Evolutionary conservation across 2,888 invertebrate species (phyloP).

Genomic region (Thymelicus lineola): DNA sequence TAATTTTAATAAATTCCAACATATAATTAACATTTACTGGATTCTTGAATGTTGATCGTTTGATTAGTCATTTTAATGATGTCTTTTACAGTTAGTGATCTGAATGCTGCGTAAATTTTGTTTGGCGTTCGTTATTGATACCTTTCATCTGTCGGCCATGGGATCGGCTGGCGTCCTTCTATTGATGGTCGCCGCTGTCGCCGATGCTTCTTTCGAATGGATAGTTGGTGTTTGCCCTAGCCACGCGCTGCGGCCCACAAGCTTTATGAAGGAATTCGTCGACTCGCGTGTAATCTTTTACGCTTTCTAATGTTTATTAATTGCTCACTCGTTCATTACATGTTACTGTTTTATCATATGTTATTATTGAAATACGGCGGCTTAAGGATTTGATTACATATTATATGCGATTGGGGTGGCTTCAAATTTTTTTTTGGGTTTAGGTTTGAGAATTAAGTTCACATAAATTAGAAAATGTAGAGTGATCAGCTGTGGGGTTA

Average conservation of each 20-base stretch:
- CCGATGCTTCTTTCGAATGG: too few species aligned
- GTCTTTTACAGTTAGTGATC: constrained; percentile 75
- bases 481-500: too few species aligned
- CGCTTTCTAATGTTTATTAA: constrained; percentile 80
- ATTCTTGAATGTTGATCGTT: constrained; percentile 76
- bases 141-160: constrained; percentile 60
- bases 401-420: neutral
- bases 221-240: too few species aligned
- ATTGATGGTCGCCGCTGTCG: constrained; percentile 52
- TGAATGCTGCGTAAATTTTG: constrained; percentile 73
- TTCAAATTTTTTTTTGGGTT: neutral
- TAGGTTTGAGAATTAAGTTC: neutral
- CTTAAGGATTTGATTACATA: too few species aligned
- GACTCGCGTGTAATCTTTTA: constrained; percentile 60
- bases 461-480: too few species aligned
- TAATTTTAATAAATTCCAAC: constrained; percentile 74
- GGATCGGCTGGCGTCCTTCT: constrained; percentile 56
- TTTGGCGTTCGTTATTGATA: constrained; percentile 68
- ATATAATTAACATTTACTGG: constrained; percentile 77
- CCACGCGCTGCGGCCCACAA: constrained; percentile 52
- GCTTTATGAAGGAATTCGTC: constrained; percentile 74
- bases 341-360: constrained; percentile 52
- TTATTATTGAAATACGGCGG: neutral
- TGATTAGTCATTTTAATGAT: constrained; percentile 79
- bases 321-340: constrained; percentile 74